Evolutionary conservation across 2,888 invertebrate genomes (phyloP).

Genomic region (Ryuthela nishihirai): DNA sequence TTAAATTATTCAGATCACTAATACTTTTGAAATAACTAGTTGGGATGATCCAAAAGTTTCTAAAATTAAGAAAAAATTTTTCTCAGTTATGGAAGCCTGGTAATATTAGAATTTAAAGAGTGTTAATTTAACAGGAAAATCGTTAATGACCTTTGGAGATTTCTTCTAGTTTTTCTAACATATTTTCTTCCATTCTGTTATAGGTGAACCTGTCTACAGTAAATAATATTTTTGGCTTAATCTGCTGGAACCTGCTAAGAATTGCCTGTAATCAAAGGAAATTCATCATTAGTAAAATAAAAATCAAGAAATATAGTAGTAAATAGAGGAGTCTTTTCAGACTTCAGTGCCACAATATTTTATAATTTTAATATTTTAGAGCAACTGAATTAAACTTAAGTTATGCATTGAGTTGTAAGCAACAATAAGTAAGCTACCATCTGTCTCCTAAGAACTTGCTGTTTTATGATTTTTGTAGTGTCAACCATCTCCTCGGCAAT

Average conservation of each 20-base stretch:
- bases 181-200: conserved; percentile 55
- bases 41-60: neutral
- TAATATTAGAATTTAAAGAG: neutral
- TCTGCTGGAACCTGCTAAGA: conserved; percentile 53
- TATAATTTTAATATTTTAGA: no score
- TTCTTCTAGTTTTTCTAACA: conserved; percentile 51
- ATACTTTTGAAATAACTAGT: neutral
- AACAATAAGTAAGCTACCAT: no score
- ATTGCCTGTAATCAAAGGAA: conserved; percentile 50
- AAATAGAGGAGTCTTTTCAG: no score
- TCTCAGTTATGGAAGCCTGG: neutral
- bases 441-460: no score
- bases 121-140: no score
- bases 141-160: conserved; percentile 44
- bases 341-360: no score
- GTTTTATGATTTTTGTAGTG: no score
- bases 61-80: neutral
- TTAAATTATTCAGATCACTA: neutral
- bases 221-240: conserved; percentile 55
- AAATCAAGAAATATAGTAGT: no score
- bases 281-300: neutral
- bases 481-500: no score
- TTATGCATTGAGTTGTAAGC: no score
- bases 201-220: conserved; percentile 57
- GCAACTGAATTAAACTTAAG: no score